phyloP scores from a whole-genome alignment of 2,113 vertebrate species.

The Lampris incognitus region DNA sequence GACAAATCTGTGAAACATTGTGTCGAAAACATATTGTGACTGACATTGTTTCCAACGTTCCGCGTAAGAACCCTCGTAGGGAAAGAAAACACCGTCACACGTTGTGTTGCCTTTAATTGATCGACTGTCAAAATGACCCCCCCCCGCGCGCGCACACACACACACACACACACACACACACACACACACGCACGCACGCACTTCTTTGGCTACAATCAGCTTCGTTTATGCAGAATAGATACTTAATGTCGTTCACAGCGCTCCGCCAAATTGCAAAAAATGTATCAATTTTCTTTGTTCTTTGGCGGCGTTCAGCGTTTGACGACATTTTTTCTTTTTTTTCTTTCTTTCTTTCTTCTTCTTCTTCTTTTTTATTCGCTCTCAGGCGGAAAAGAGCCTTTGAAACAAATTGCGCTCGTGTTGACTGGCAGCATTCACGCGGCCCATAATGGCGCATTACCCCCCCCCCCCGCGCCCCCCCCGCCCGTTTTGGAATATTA shows the following conservation, averaged over 20 bases:
- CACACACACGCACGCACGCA: neutral
- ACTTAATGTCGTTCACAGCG: slow-evolving; percentile 98
- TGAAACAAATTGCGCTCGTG: slow-evolving; percentile 96
- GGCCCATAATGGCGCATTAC: slow-evolving; percentile 98
- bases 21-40: too few species aligned
- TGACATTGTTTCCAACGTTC: too few species aligned
- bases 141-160: too few species aligned
- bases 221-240: slow-evolving; percentile 96
- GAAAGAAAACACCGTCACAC: neutral
- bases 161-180: too few species aligned
- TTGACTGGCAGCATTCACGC: slow-evolving; percentile 97
- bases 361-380: slow-evolving; percentile 97
- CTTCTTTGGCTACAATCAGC: slow-evolving; percentile 87
- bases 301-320: slow-evolving; percentile 89
- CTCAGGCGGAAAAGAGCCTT: slow-evolving; percentile 93
- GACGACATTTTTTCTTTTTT: slow-evolving; percentile 99
- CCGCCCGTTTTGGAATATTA: slow-evolving; percentile 90
- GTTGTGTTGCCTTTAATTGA: slow-evolving; percentile 34
- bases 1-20: too few species aligned
- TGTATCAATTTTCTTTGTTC: slow-evolving; percentile 90
- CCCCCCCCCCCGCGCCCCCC: too few species aligned
- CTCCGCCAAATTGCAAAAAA: slow-evolving; percentile 97
- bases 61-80: neutral
- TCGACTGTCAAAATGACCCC: slow-evolving; percentile 14
- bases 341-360: slow-evolving; percentile 86